Evolutionary conservation across 1,140 invertebrate genomes (phyloP).

Genomic region (Neocloeon triangulifer): DNA sequence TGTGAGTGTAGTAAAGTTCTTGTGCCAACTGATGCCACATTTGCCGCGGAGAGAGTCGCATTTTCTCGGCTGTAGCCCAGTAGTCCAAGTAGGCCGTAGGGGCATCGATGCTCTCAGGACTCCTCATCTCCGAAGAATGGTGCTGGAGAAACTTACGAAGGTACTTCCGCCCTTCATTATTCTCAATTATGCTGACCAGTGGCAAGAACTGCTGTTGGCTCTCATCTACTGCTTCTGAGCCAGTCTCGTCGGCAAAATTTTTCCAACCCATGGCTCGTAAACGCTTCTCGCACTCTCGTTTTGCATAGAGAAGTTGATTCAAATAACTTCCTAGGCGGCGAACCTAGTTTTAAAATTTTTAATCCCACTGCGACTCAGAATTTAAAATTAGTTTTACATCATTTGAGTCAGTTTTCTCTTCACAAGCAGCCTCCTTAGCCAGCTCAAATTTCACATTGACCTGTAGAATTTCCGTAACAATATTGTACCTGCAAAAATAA

Average conservation of each 20-base stretch:
- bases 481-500: slow-evolving; percentile 39
- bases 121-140: not conserved
- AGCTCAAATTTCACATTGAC: too few relatives aligned
- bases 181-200: slow-evolving; percentile 39
- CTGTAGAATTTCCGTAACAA: slow-evolving; percentile 82
- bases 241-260: slow-evolving; percentile 13
- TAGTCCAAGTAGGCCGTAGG: slow-evolving; percentile 59
- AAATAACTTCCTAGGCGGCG: slow-evolving; percentile 50
- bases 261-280: slow-evolving; percentile 18
- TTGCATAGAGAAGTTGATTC: slow-evolving; percentile 59
- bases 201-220: slow-evolving; percentile 24
- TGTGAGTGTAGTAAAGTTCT: slow-evolving; percentile 75
- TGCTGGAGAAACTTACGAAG: slow-evolving; percentile 6
- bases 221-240: slow-evolving; percentile 4
- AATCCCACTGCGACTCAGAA: too few relatives aligned
- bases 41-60: slow-evolving; percentile 42
- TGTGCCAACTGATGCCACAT: slow-evolving; percentile 69
- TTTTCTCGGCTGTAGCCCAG: slow-evolving; percentile 70
- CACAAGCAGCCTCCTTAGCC: too few relatives aligned
- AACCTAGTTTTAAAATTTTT: too few relatives aligned
- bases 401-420: too few relatives aligned
- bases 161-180: slow-evolving; percentile 27
- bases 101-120: not conserved
- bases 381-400: too few relatives aligned
- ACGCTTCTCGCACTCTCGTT: slow-evolving; percentile 23